These are phyloP conservation scores for Eupithecia subfuscata DNA, from an alignment of 2,888 invertebrate genomes.

Conservation along the genomic window DNA sequence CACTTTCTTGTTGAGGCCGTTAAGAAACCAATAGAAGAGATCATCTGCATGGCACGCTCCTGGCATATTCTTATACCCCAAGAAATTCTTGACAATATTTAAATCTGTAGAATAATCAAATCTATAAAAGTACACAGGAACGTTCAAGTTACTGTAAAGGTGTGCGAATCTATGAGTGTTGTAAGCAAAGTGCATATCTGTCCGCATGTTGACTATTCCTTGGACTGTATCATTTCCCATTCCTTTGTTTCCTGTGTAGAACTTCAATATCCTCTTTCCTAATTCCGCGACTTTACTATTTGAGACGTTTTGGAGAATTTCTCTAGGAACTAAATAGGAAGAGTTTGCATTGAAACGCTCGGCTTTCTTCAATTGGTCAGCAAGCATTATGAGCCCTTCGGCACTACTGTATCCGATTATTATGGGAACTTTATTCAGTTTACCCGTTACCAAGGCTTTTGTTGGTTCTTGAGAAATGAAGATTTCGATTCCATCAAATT, in stretches of 20 bases:
- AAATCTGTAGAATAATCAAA: slow-evolving; percentile 65
- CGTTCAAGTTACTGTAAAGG: slow-evolving; percentile 48
- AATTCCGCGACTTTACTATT: slow-evolving; percentile 51
- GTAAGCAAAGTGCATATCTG: slow-evolving; percentile 60
- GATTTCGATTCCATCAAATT: slow-evolving; percentile 53
- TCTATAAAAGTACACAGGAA: slow-evolving; percentile 60
- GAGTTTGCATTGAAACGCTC: slow-evolving; percentile 54
- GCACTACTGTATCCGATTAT: slow-evolving; percentile 65
- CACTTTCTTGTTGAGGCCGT: slow-evolving; percentile 60
- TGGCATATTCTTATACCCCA: slow-evolving; percentile 48
- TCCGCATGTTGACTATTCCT: slow-evolving; percentile 53
- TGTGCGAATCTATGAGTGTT: slow-evolving; percentile 60
- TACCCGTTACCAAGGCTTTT: slow-evolving; percentile 53
- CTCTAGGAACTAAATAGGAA: slow-evolving; percentile 58
- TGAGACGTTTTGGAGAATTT: slow-evolving; percentile 52
- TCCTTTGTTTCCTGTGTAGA: slow-evolving; percentile 57
- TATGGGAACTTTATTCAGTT: slow-evolving; percentile 58
- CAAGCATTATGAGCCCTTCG: slow-evolving; percentile 60
- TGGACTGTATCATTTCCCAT: slow-evolving; percentile 49
- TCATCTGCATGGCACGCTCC: slow-evolving; percentile 80
- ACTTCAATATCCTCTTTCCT: slow-evolving; percentile 58
- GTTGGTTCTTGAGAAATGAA: slow-evolving; percentile 61
- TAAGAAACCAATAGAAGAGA: slow-evolving; percentile 73
- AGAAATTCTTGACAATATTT: slow-evolving; percentile 59
- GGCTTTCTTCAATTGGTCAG: slow-evolving; percentile 51